These are phyloP conservation scores for Penelope pileata DNA, from an alignment of 2,113 vertebrate genomes.

Conservation along the genomic window DNA sequence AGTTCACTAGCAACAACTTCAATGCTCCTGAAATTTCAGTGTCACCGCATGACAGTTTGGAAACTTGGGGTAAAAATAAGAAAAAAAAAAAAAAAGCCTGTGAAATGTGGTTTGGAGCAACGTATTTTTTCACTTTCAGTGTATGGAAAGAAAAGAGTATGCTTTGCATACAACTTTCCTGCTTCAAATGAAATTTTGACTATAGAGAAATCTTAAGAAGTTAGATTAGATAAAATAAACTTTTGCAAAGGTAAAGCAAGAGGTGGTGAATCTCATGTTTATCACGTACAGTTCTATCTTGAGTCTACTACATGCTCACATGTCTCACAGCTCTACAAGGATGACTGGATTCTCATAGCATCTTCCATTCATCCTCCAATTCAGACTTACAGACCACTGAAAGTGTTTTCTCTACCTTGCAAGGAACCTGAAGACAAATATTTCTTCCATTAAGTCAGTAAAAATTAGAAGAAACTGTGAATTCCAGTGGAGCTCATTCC, in stretches of 20 bases:
- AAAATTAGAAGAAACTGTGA: neutral
- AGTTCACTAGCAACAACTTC: conserved; percentile 25
- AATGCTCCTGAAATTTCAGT: conserved; percentile 37
- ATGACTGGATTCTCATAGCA: neutral
- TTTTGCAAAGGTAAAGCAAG: neutral
- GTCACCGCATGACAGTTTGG: neutral
- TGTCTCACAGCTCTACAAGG: neutral
- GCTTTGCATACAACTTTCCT: neutral
- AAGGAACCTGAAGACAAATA: neutral
- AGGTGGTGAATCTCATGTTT: neutral
- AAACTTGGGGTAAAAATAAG: neutral
- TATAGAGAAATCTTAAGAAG: neutral
- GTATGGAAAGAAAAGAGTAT: neutral
- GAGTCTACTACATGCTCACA: neutral
- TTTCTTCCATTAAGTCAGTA: neutral
- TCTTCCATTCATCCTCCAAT: neutral
- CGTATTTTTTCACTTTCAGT: neutral
- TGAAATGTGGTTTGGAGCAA: neutral
- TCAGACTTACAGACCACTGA: neutral
- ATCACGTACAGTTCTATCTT: neutral
- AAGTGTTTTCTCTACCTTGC: neutral
- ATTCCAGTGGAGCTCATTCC: neutral
- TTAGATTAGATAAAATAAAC: neutral
- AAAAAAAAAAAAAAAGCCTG: neutral
- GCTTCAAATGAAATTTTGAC: neutral